Evolutionary conservation across 2,888 invertebrate genomes (phyloP).

Genomic region (Reticulitermes lucifugus): DNA sequence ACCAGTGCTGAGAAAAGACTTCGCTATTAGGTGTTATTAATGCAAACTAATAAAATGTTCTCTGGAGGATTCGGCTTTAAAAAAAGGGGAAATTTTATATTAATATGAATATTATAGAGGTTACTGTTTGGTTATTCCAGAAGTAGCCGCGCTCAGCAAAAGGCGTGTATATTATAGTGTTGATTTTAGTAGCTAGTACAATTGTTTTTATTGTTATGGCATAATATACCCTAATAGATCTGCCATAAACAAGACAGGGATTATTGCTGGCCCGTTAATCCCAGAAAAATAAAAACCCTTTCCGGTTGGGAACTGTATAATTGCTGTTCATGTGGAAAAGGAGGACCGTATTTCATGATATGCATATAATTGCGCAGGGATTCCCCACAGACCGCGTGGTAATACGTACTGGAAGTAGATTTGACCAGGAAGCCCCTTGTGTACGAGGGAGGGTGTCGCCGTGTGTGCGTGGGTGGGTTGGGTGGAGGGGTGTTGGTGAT

Average conservation of each 20-base stretch:
- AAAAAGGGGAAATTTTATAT: conserved; percentile 48
- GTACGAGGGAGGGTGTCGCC: conserved; percentile 10
- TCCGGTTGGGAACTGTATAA: conserved; percentile 48
- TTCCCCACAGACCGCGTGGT: conserved; percentile 32
- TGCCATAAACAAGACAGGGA: conserved; percentile 52
- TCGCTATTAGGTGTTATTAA: conserved; percentile 48
- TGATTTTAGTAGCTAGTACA: conserved; percentile 51
- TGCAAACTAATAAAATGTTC: conserved; percentile 51
- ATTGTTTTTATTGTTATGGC: conserved; percentile 54
- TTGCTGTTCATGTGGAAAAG: conserved; percentile 53
- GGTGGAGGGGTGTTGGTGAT: conserved; percentile 20
- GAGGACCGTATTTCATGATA: conserved; percentile 51
- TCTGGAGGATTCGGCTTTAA: conserved; percentile 48
- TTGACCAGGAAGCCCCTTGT: conserved; percentile 31
- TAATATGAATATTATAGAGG: conserved; percentile 47
- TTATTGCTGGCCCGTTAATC: conserved; percentile 47
- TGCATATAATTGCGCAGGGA: conserved; percentile 51
- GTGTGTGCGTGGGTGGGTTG: background rate
- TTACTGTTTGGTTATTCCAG: conserved; percentile 40
- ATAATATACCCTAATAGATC: conserved; percentile 54
- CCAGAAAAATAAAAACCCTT: conserved; percentile 50
- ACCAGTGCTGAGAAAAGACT: conserved; percentile 21
- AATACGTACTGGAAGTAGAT: conserved; percentile 23
- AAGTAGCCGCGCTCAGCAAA: conserved; percentile 35
- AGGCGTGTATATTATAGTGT: conserved; percentile 49